phyloP scores from a whole-genome alignment of 2,888 invertebrate species.

The Palloptera scutellata region DNA sequence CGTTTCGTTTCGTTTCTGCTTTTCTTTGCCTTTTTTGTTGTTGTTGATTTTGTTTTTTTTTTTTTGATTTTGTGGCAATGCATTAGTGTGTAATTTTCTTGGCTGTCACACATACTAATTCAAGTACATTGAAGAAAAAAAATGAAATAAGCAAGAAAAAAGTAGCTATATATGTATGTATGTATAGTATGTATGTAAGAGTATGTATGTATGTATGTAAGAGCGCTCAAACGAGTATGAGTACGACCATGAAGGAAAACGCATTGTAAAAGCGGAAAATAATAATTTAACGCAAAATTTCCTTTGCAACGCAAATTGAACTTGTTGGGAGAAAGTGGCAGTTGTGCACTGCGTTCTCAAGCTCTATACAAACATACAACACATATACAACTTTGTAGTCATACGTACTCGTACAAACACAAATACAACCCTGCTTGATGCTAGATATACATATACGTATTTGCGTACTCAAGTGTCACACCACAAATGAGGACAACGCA shows the following conservation, averaged over 20 bases:
- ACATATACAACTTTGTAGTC: constrained; percentile 8
- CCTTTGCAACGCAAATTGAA: constrained; percentile 57
- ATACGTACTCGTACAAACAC: too few species aligned
- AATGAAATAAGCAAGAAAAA: neutral
- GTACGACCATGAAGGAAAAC: too few species aligned
- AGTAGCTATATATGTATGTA: constrained; percentile 3
- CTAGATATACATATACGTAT: constrained; percentile 46
- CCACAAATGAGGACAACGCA: constrained; percentile 42
- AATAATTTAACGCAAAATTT: constrained; percentile 61
- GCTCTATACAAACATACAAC: constrained; percentile 14
- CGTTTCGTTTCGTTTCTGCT: neutral
- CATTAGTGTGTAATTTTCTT: constrained; percentile 57
- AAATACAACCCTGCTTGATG: constrained; percentile 45
- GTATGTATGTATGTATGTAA: neutral
- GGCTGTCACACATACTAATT: constrained; percentile 59
- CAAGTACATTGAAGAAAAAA: constrained; percentile 3
- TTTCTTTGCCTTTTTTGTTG: neutral
- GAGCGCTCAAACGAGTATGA: too few species aligned
- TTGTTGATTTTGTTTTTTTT: neutral
- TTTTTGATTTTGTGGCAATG: constrained; percentile 54
- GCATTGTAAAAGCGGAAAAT: constrained; percentile 60
- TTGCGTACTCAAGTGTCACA: constrained; percentile 42
- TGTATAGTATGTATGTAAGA: too few species aligned
- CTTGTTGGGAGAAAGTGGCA: constrained; percentile 48
- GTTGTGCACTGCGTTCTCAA: constrained; percentile 29